Percentiles rank a stretch among this genome's conserved stretches.
These are phyloP conservation scores for Mesembrinibis cayennensis DNA, from an alignment of 2,113 vertebrate genomes.

Conservation along the genomic window DNA sequence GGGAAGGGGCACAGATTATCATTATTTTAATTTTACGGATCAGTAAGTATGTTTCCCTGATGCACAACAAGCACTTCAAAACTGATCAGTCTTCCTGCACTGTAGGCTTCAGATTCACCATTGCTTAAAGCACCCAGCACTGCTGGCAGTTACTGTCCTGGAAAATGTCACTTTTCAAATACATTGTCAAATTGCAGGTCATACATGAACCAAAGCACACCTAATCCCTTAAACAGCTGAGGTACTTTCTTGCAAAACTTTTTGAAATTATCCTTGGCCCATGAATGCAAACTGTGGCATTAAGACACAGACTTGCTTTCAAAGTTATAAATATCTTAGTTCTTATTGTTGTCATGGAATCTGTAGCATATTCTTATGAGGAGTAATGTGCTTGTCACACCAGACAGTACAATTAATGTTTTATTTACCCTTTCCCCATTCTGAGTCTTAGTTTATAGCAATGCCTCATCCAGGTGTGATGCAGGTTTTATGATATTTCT, in stretches of 20 bases:
- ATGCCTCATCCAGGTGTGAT: not conserved
- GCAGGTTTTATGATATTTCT: not conserved
- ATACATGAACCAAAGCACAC: not conserved
- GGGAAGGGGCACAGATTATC: not conserved
- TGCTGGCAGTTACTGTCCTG: not conserved
- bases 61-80: not conserved
- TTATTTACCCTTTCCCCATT: not conserved
- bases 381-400: not conserved
- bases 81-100: not conserved
- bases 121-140: not conserved
- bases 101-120: not conserved
- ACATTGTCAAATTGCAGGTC: not conserved
- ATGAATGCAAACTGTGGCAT: not conserved
- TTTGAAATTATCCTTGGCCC: not conserved
- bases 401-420: not conserved
- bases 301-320: not conserved
- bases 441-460: not conserved
- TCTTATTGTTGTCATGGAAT: not conserved
- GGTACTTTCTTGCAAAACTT: not conserved
- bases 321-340: not conserved
- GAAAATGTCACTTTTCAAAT: not conserved
- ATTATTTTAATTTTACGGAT: not conserved
- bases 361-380: not conserved
- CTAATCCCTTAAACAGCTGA: not conserved
- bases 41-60: not conserved